Percentiles rank a stretch among this genome's conserved stretches.
Evolutionary conservation across 2,113 vertebrate species (phyloP).

Genomic region (Bufo bufo): DNA sequence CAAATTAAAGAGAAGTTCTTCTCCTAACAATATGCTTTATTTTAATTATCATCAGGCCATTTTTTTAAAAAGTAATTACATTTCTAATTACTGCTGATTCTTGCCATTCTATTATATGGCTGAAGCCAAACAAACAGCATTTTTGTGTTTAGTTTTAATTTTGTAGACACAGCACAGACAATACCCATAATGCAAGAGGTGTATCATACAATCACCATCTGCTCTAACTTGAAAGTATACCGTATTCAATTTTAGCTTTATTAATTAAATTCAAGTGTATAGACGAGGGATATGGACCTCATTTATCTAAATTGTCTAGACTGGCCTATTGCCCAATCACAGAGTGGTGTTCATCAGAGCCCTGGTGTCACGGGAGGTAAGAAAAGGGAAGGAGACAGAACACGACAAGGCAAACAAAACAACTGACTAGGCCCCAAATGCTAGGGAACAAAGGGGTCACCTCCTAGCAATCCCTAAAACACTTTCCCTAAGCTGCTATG

Average conservation of each 20-base stretch:
- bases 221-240: not conserved
- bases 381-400: no score
- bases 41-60: slow-evolving; percentile 51
- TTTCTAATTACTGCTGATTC: slow-evolving; percentile 58
- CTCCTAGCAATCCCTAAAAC: no score
- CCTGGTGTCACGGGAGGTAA: no score
- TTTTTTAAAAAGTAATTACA: slow-evolving; percentile 56
- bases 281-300: no score
- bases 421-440: no score
- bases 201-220: not conserved
- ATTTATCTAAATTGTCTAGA: no score
- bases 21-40: slow-evolving; percentile 56
- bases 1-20: slow-evolving; percentile 47
- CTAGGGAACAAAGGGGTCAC: no score
- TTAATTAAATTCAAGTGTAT: not conserved
- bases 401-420: no score
- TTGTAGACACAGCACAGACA: not conserved
- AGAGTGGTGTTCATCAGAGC: no score
- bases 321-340: no score
- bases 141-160: slow-evolving; percentile 39
- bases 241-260: not conserved
- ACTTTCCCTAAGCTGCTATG: no score
- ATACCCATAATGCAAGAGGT: not conserved
- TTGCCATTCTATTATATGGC: slow-evolving; percentile 52
- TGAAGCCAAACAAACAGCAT: slow-evolving; percentile 45